These are phyloP conservation scores for Fistularia commersonii DNA, from an alignment of 2,797 vertebrate species.

Conservation along the genomic window DNA sequence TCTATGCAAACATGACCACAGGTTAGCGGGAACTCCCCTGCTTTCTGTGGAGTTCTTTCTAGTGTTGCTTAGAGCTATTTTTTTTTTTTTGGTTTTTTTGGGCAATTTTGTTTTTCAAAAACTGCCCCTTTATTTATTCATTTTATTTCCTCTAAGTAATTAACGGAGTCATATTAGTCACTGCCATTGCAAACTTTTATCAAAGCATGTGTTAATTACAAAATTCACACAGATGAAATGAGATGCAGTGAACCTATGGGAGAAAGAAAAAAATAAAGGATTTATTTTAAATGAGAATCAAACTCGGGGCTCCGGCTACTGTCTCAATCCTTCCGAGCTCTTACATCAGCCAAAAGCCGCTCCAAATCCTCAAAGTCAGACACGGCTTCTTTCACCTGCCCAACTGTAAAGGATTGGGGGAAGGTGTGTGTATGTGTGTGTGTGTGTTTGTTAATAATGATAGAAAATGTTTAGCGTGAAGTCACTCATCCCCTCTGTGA, in stretches of 20 bases:
- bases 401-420: slow-evolving; percentile 28
- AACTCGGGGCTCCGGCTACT: slow-evolving; percentile 30
- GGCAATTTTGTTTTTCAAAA: no score
- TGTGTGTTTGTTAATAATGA: neutral
- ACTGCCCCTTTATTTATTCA: no score
- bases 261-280: slow-evolving; percentile 8
- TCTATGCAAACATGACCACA: no score
- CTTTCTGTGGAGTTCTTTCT: no score
- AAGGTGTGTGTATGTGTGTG: slow-evolving; percentile 4
- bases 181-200: slow-evolving; percentile 21
- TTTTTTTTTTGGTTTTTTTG: no score
- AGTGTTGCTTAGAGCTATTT: no score
- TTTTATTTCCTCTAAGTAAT: no score
- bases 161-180: no score
- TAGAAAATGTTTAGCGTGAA: slow-evolving; percentile 21
- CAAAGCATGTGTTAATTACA: slow-evolving; percentile 51
- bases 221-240: slow-evolving; percentile 35
- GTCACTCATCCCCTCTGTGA: neutral
- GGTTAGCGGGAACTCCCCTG: no score
- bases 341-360: slow-evolving; percentile 55
- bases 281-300: slow-evolving; percentile 50
- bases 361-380: slow-evolving; percentile 50
- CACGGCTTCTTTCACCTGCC: slow-evolving; percentile 56
- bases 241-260: slow-evolving; percentile 7
- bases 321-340: slow-evolving; percentile 57